phyloP scores from a whole-genome alignment of 2,797 vertebrate species.

The Melanotaenia trifasciata region DNA sequence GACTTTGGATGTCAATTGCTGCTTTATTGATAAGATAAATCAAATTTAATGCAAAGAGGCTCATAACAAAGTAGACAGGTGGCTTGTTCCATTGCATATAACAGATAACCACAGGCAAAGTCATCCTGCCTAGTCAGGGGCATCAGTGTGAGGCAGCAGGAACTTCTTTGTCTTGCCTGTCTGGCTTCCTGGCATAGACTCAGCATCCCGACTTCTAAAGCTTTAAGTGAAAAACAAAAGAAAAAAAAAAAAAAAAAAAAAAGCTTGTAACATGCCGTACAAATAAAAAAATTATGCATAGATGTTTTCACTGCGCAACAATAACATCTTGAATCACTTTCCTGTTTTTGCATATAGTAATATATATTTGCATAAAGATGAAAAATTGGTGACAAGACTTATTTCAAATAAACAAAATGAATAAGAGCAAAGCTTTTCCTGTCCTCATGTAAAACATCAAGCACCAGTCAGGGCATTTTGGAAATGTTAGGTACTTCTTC shows the following conservation, averaged over 20 bases:
- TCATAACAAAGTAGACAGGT: slow-evolving; percentile 1
- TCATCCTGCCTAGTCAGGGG: slow-evolving; percentile 27
- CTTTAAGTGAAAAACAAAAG: slow-evolving; percentile 22
- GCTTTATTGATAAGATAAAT: background rate
- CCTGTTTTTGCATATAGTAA: background rate
- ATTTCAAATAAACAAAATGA: background rate
- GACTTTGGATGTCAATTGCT: background rate
- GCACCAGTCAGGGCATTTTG: background rate
- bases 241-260: background rate
- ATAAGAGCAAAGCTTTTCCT: background rate
- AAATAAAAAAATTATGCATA: background rate
- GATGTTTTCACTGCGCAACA: background rate
- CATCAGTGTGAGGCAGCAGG: slow-evolving; percentile 15
- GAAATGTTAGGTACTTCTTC: background rate
- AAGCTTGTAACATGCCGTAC: background rate
- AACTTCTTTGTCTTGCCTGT: slow-evolving; percentile 51
- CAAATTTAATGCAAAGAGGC: slow-evolving; percentile 10
- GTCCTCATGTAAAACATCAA: background rate
- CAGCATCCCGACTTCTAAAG: slow-evolving; percentile 27
- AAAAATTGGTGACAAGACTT: background rate
- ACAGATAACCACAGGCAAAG: slow-evolving; percentile 35
- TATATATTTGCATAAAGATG: background rate
- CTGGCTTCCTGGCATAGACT: slow-evolving; percentile 48
- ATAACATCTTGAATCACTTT: background rate
- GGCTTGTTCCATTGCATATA: slow-evolving; percentile 27